phyloP scores from a whole-genome alignment of 1,140 invertebrate genomes.

The Cotesia vestalis region DNA sequence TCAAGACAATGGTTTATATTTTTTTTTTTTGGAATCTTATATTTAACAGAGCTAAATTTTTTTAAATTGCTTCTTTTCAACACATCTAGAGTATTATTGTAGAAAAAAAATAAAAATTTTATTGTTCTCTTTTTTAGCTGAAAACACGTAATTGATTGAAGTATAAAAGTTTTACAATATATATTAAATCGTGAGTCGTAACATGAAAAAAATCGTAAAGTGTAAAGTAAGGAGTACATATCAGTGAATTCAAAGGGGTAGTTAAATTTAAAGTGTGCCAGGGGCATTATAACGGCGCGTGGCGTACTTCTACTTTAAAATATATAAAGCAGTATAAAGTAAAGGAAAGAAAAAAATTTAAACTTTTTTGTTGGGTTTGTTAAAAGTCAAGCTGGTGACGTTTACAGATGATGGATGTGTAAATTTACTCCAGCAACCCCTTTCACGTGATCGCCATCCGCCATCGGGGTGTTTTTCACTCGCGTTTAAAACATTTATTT shows the following conservation, averaged over 20 bases:
- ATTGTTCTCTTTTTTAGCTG: too few species aligned
- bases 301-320: constrained; percentile 38
- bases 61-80: too few species aligned
- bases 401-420: constrained; percentile 59
- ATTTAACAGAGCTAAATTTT: too few species aligned
- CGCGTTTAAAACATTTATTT: constrained; percentile 28
- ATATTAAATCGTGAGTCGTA: not conserved
- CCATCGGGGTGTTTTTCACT: constrained; percentile 42
- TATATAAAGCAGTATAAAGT: constrained; percentile 11
- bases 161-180: too few species aligned
- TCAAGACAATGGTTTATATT: too few species aligned
- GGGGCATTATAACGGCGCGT: constrained; percentile 57
- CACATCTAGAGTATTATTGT: too few species aligned
- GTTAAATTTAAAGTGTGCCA: constrained; percentile 60
- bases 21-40: too few species aligned
- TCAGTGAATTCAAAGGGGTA: constrained; percentile 54
- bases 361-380: not conserved
- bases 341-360: too few species aligned
- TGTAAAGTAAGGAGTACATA: constrained; percentile 12
- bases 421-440: constrained; percentile 56
- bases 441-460: constrained; percentile 30
- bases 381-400: constrained; percentile 8
- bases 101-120: too few species aligned
- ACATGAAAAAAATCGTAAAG: constrained; percentile 18
- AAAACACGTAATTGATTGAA: too few species aligned